These are phyloP conservation scores for Meloidogyne chitwoodi DNA, from an alignment of 1,140 invertebrate genomes.

Conservation along the genomic window DNA sequence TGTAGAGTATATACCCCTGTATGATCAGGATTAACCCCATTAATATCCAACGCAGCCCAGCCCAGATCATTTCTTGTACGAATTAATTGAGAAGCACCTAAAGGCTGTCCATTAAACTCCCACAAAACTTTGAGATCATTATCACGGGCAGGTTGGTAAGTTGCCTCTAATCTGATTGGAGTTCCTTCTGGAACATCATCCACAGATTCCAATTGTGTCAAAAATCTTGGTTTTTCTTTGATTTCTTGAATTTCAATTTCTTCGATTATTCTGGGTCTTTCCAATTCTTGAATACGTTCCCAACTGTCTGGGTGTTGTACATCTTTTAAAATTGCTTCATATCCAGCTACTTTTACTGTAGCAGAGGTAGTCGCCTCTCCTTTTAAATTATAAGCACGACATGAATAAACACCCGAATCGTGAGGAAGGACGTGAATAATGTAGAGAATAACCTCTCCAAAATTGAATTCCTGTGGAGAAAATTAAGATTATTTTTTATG, in stretches of 20 bases:
- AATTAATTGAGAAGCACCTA: constrained; percentile 53
- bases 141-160: constrained; percentile 72
- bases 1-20: constrained; percentile 58
- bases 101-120: constrained; percentile 54
- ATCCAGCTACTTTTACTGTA: constrained; percentile 72
- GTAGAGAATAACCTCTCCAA: constrained; percentile 84
- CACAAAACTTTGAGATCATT: constrained; percentile 42
- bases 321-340: constrained; percentile 44
- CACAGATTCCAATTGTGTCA: constrained; percentile 52
- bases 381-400: constrained; percentile 79
- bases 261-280: constrained; percentile 45
- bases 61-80: constrained; percentile 51
- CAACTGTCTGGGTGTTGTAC: constrained; percentile 53
- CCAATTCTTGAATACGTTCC: constrained; percentile 53
- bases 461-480: constrained; percentile 69
- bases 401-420: constrained; percentile 90
- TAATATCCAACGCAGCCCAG: constrained; percentile 55
- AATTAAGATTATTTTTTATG: too few species aligned
- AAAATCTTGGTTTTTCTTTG: constrained; percentile 57
- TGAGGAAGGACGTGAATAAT: constrained; percentile 78
- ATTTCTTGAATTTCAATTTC: constrained; percentile 52
- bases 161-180: constrained; percentile 86
- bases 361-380: constrained; percentile 88
- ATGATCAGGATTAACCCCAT: constrained; percentile 53
- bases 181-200: constrained; percentile 70